Evolutionary conservation across 1,140 invertebrate species (phyloP), one percentile per base, ranked within the genome.

Genomic region (Drosophila burlai): DNA sequence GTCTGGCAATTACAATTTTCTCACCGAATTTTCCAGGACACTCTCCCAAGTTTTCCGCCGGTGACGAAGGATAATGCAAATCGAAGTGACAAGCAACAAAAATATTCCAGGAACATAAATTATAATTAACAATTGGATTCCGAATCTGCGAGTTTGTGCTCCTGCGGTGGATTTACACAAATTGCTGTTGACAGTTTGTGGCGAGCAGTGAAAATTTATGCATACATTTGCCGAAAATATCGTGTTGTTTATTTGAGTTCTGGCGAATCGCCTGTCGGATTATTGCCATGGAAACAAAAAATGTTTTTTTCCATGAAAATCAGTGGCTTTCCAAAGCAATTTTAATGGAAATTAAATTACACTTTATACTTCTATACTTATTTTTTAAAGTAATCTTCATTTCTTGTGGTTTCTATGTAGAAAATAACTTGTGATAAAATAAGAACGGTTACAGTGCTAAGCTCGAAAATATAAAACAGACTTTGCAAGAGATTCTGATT

Each of bases 171-270:
- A 66, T 67, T 76, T 77, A 58, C 64, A 60, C 76, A 79, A 79
- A 78, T 71, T 78, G 65, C 54, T 79, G 65, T 64, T 79, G 76
- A 79, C 75, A 79, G 75, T 79, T 65, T 78, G 65, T 77, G 73
- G 43, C 42, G 26, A 54, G 18, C n/a, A 49, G 58, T 26, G 47
- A 13, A 52, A 45, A 76, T 52, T 34, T 36, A 76, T 63, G 61
- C 61, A 76, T 76, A 76, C 24, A 50, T 58, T 57, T 46, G 42
- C n/a, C 18, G 16, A 40, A 42, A 26, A 63, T 42, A 62, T 54
- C 40, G 67, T 65, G 40, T 60, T 60, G 45, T 47, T 69, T 60
- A 29, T 31, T 60, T 54, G 34, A 49, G 21, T 43, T 71, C 54
- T 31, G 29, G 52, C 21, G 52, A 72, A 59, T 58, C 26, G 52